phyloP scores from a whole-genome alignment of 2,113 vertebrate species.

The Cyprinodon brontotheroides region DNA sequence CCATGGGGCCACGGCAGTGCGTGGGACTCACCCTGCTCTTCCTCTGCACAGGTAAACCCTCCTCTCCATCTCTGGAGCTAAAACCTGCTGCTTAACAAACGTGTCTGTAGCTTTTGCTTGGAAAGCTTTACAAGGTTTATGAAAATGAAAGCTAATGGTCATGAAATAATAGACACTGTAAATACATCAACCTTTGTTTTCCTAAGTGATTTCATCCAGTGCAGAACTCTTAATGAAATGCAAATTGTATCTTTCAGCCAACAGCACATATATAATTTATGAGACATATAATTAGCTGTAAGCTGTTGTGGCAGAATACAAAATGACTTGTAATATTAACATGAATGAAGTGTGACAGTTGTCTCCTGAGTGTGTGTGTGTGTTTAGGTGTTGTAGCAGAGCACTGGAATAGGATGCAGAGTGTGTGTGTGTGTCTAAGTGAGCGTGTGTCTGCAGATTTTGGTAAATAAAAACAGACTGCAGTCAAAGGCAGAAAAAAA shows the following conservation, averaged over 20 bases:
- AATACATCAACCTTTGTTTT: conserved; percentile 40
- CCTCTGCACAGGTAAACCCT: conserved; percentile 76
- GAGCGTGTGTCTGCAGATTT: conserved; percentile 54
- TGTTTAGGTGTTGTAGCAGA: conserved; percentile 26
- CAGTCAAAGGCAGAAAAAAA: conserved; percentile 29
- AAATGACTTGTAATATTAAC: conserved; percentile 70
- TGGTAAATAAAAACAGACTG: conserved; percentile 58
- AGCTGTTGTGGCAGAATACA: conserved; percentile 71
- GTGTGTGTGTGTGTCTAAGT: conserved; percentile 8
- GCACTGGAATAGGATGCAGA: conserved; percentile 23
- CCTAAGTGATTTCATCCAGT: conserved; percentile 36
- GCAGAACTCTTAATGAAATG: conserved; percentile 54
- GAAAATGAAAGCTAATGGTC: conserved; percentile 25
- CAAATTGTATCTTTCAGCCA: conserved; percentile 60
- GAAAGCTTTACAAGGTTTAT: conserved; percentile 14
- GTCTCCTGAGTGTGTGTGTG: conserved; percentile 45
- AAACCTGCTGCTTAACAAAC: neutral
- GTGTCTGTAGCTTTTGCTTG: neutral
- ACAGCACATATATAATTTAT: conserved; percentile 67
- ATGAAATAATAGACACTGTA: conserved; percentile 32
- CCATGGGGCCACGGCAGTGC: conserved; percentile 56
- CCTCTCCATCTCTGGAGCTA: neutral
- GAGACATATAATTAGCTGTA: conserved; percentile 71
- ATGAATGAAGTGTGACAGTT: conserved; percentile 68
- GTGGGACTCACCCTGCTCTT: conserved; percentile 65